These are phyloP conservation scores for Micrasema minimum DNA, from an alignment of 1,140 invertebrate species.

Conservation along the genomic window DNA sequence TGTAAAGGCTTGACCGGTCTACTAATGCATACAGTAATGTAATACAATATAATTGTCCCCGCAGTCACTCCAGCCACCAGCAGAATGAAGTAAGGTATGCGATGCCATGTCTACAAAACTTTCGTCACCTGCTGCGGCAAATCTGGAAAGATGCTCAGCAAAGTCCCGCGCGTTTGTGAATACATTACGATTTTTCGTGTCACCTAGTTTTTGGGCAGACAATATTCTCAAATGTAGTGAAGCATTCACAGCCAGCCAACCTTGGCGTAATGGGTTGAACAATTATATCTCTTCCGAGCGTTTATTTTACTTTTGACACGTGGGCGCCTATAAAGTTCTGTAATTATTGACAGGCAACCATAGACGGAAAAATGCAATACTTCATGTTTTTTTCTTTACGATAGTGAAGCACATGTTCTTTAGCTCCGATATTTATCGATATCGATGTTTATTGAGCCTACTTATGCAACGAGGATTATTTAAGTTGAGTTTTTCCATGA, in stretches of 20 bases:
- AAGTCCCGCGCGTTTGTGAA: constrained; percentile 44
- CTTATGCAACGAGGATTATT: too few species aligned
- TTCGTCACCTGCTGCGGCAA: constrained; percentile 41
- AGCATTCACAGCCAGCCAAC: neutral
- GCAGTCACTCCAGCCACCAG: constrained; percentile 13
- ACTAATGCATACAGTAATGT: neutral
- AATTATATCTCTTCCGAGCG: too few species aligned
- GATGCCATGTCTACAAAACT: constrained; percentile 32
- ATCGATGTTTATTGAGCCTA: too few species aligned
- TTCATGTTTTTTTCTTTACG: too few species aligned
- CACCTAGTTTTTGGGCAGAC: constrained; percentile 47
- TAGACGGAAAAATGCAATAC: too few species aligned
- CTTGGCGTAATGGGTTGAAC: constrained; percentile 9
- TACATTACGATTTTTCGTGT: constrained; percentile 43
- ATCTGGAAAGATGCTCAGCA: constrained; percentile 44
- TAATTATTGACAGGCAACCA: too few species aligned
- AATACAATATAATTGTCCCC: neutral
- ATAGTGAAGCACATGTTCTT: too few species aligned
- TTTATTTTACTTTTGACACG: too few species aligned
- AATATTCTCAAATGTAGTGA: constrained; percentile 42
- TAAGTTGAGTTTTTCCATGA: too few species aligned
- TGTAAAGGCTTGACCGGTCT: too few species aligned
- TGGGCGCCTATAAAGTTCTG: too few species aligned
- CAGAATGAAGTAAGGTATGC: neutral
- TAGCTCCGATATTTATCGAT: too few species aligned